phyloP scores from a whole-genome alignment of 1,140 invertebrate genomes.

The Rhopalosiphum maidis region DNA sequence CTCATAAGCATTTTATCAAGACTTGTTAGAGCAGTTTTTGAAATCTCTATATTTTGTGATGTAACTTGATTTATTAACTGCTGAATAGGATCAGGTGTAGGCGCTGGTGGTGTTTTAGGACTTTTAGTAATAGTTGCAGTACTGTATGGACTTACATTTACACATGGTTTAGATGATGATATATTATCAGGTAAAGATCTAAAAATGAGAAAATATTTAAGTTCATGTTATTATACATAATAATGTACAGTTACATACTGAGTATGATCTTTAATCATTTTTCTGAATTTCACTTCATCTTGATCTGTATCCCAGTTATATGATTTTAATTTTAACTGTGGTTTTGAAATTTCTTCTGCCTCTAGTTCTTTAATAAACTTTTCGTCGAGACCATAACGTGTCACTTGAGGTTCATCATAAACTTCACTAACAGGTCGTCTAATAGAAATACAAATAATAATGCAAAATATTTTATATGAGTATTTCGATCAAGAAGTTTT shows the following conservation, averaged over 20 bases:
- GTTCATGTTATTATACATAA: neutral
- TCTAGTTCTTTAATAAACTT: slow-evolving; percentile 52
- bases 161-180: slow-evolving; percentile 32
- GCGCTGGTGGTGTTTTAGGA: slow-evolving; percentile 1
- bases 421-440: slow-evolving; percentile 35
- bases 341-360: slow-evolving; percentile 47
- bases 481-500: neutral
- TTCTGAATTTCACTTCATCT: slow-evolving; percentile 32
- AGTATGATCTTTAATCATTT: slow-evolving; percentile 13
- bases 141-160: slow-evolving; percentile 52
- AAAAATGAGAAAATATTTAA: neutral
- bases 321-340: slow-evolving; percentile 50
- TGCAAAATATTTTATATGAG: neutral
- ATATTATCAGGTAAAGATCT: slow-evolving; percentile 27
- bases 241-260: slow-evolving; percentile 37
- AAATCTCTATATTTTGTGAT: slow-evolving; percentile 26
- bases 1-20: slow-evolving; percentile 52
- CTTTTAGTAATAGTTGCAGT: slow-evolving; percentile 54
- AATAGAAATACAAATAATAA: neutral
- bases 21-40: slow-evolving; percentile 37
- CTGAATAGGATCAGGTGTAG: slow-evolving; percentile 27
- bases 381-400: slow-evolving; percentile 46
- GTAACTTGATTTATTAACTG: slow-evolving; percentile 47
- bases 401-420: slow-evolving; percentile 31
- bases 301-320: slow-evolving; percentile 39